Base-by-base conservation (phyloP, 1,140 invertebrate genomes). In the Orchesella cincta region DNA sequence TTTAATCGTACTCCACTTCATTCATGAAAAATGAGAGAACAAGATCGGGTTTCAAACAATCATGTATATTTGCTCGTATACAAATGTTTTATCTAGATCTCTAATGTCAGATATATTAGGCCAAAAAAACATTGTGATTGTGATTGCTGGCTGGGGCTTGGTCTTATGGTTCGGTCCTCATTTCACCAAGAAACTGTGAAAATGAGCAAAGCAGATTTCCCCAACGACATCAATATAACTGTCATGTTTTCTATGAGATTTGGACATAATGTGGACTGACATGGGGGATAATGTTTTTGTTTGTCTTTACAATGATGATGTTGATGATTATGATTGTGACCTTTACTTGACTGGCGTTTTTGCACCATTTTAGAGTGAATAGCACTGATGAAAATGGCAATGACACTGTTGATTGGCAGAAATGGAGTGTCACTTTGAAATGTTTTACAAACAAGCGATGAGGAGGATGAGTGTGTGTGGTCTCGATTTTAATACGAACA, bases 351-450 rank as follows among this genome's bases (percentile, higher is more conserved):
- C n/a, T n/a, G n/a, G n/a, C n/a, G n/a, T n/a, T n/a, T n/a, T n/a
- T n/a, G n/a, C n/a, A n/a, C n/a, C n/a, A n/a, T n/a, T n/a, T n/a
- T n/a, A n/a, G n/a, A n/a, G n/a, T n/a, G n/a, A n/a, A 67, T 67
- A 31, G 5, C 8, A 31, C 23, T 31, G 31, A 67, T 67, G 62
- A 67, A 67, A 67, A 67, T 67, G 28, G 62, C 31, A 67, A 31
- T 62, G 54, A 16, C 8, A 62, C 8, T 62, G 23, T 62, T 62
- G 39, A 46, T 26, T 62, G 23, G 26, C 54, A 14, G 23, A 62
- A 28, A 18, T 16, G 54, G 26, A 16, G 54, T 46, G 39, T 46
- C 20, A n/a, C 39, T 62, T 46, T 46, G 39, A 20, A 46, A 46
- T 46, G n/a, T n/a, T 46, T 46, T 46, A 20, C 8, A 20, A 20